Percentiles rank a stretch among this genome's conserved stretches.
Conservation (phyloP, 92 coral and sea anemone species). For the Chrysogorgia sp. region DNA sequence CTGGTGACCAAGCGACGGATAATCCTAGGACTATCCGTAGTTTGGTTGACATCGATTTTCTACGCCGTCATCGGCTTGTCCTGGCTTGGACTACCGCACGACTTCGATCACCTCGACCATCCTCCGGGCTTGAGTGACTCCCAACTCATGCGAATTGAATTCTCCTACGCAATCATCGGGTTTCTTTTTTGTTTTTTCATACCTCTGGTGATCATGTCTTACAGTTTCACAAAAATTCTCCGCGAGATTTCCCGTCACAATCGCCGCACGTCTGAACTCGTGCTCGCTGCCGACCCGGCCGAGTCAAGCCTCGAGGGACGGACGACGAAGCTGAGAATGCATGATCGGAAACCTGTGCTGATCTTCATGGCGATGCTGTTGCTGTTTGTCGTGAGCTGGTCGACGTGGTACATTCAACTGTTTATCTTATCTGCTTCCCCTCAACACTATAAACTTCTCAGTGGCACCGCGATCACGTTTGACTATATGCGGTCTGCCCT, state of each 20-base stretch:
- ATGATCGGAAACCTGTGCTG: slow-evolving; percentile 43
- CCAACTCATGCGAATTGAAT: slow-evolving; percentile 5
- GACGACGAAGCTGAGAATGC: neutral
- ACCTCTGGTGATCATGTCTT: slow-evolving; percentile 29
- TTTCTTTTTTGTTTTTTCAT: slow-evolving; percentile 9
- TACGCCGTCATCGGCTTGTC: slow-evolving; percentile 25
- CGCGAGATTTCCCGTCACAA: slow-evolving; percentile 31
- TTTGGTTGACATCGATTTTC: slow-evolving; percentile 6
- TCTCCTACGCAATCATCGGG: slow-evolving; percentile 4
- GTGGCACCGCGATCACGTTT: neutral
- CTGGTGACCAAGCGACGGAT: slow-evolving; percentile 25
- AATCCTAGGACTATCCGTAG: neutral
- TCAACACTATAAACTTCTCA: slow-evolving; percentile 12
- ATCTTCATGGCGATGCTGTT: slow-evolving; percentile 26
- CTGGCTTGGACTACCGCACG: slow-evolving; percentile 4
- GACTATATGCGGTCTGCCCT: slow-evolving; percentile 7
- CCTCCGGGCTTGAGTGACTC: slow-evolving; percentile 23
- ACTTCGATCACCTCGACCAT: slow-evolving; percentile 15
- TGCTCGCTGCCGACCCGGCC: neutral
- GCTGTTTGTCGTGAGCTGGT: slow-evolving; percentile 38
- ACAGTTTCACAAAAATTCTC: slow-evolving; percentile 25
- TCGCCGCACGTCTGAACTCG: slow-evolving; percentile 9
- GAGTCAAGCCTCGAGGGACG: neutral
- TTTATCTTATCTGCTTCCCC: slow-evolving; percentile 22
- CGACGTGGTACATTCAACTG: slow-evolving; percentile 29